Base-by-base conservation (phyloP, 2,797 vertebrate species). In the Erithacus rubecula region DNA sequence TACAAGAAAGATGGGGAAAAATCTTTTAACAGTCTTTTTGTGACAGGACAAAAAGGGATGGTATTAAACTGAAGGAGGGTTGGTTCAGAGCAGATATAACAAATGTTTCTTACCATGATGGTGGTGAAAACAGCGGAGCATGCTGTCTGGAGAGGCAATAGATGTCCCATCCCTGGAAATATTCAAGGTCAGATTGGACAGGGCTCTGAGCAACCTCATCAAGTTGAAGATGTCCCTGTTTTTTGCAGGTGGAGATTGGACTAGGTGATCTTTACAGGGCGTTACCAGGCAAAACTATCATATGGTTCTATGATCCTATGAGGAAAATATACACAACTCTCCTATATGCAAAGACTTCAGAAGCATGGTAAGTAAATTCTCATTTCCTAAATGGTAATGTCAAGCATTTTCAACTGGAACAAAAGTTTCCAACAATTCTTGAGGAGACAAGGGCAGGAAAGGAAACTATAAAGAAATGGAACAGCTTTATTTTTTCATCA, bases 121-220 rank as follows among this genome's bases (percentile, higher is more conserved):
- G 16, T 41, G 22, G 10, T 60, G 18, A 46, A 88, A 74, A 46
- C 53, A 60, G 26, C 34, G 34, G 18, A 60, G 5, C 8, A 3
- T 4, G 2, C 13, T 65, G 5, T 15, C 30, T 0, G 0, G 14
- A 74, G 14, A 19, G 14, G 29, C 2, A 29, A 14, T 11, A 44
- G 34, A 15, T 52, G 21, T 4, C 5, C 9, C 21, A 46, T 26
- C 1, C 21, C 68, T 46, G 53, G 46, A 60, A 32, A 34, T 26
- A 67, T 34, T 88, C 39, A 60, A 60, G 12, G 26, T 41, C 30
- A 53, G 17, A 11, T 36, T 88, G 46, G 39, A 41, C 1, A 11
- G 18, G 39, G 21, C 7, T 60, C 46, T 60, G 39, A 46, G 26
- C 8, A 67, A 30, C 10, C 3, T 60, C 56, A 34, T 30, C 16